Percentiles rank a stretch among this genome's conserved stretches.
Evolutionary conservation across 1,140 invertebrate genomes (phyloP).

Genomic region (Papilio machaon): DNA sequence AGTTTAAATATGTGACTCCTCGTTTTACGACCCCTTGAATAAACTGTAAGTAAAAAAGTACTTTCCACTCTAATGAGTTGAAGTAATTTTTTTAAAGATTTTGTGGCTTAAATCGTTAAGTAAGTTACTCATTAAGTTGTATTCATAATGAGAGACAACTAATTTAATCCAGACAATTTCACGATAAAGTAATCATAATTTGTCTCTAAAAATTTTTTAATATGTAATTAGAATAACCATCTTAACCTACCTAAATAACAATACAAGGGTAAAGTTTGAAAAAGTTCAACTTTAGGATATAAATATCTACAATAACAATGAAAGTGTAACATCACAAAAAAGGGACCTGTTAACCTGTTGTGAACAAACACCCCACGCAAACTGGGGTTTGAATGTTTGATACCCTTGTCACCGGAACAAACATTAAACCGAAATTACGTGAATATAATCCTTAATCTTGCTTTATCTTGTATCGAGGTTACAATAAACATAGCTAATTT

Average conservation of each 20-base stretch:
- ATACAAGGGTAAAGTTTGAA: neutral
- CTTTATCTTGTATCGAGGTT: neutral
- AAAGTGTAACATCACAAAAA: neutral
- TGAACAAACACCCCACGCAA: neutral
- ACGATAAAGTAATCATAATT: too few relatives aligned
- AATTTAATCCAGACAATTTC: too few relatives aligned
- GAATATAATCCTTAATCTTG: neutral
- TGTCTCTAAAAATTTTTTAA: too few relatives aligned
- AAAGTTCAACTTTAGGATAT: neutral
- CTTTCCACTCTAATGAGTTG: neutral
- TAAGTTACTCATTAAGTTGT: too few relatives aligned
- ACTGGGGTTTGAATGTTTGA: neutral
- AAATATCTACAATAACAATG: neutral
- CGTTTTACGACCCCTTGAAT: neutral
- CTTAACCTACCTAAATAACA: neutral
- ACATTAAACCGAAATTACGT: neutral
- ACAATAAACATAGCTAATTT: conserved; percentile 20
- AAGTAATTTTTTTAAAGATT: neutral
- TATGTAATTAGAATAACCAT: neutral
- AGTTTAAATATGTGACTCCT: neutral
- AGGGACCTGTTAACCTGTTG: conserved; percentile 32
- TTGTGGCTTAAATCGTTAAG: too few relatives aligned
- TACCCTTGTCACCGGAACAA: neutral
- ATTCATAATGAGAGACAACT: too few relatives aligned
- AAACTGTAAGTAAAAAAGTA: neutral